Conservation (phyloP, 2,113 vertebrate species). For the Oostethus manadensis region DNA sequence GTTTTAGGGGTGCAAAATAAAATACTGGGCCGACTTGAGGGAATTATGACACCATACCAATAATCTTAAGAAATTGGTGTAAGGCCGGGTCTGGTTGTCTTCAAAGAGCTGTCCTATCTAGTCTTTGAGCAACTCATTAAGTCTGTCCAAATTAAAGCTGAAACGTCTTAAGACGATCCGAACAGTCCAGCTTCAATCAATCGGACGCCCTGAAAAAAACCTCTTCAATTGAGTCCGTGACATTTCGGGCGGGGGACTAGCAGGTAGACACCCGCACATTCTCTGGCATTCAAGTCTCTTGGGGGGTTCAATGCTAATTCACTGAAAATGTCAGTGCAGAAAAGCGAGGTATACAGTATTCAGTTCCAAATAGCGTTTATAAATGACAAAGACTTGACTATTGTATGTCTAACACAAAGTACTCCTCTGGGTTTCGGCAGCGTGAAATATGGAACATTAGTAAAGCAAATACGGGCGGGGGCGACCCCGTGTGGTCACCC, state of each 20-base stretch:
- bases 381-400: conserved; percentile 25
- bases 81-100: no score
- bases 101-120: no score
- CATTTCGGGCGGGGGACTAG: neutral
- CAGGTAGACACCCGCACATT: conserved; percentile 41
- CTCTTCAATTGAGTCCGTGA: neutral
- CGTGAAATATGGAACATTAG: neutral
- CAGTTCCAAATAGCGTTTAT: conserved; percentile 40
- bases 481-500: conserved; percentile 38
- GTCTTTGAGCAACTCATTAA: no score
- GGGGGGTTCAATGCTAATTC: conserved; percentile 63
- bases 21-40: no score
- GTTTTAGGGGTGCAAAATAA: no score
- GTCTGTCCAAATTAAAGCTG: no score
- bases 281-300: conserved; percentile 45
- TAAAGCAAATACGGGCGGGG: conserved; percentile 13
- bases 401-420: neutral
- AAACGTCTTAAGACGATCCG: no score
- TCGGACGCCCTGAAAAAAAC: no score
- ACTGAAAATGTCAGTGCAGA: conserved; percentile 57
- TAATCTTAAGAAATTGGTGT: no score
- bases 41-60: no score
- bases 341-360: conserved; percentile 25
- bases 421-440: conserved; percentile 1
- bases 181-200: neutral